Conservation (phyloP, 2,113 vertebrate species). For the Formicarius rufipectus region DNA sequence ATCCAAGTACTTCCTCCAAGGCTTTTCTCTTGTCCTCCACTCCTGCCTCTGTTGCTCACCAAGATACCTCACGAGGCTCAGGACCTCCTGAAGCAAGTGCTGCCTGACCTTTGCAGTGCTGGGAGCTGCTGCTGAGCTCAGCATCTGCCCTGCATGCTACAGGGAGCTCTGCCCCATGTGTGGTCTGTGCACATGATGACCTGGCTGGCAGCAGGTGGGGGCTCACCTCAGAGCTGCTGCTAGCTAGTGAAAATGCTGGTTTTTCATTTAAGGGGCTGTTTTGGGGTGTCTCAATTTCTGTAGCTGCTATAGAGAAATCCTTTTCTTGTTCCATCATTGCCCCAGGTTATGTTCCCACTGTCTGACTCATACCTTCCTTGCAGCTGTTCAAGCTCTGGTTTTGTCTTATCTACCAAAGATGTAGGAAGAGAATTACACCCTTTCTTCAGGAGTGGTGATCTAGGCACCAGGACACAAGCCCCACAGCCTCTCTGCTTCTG, state of each 20-base stretch:
- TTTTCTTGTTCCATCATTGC: neutral
- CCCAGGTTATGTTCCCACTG: neutral
- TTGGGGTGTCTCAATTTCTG: neutral
- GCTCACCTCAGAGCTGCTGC: neutral
- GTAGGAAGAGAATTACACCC: neutral
- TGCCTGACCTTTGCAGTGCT: neutral
- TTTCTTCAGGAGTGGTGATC: neutral
- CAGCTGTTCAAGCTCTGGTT: neutral
- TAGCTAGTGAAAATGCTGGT: accelerated
- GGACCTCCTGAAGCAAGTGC: too few species aligned
- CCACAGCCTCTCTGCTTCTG: neutral
- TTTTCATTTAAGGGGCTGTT: neutral
- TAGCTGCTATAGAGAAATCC: neutral
- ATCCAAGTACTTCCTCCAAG: neutral
- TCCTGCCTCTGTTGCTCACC: neutral
- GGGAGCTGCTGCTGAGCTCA: neutral
- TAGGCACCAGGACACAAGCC: neutral
- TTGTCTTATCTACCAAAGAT: neutral
- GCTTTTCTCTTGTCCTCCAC: neutral
- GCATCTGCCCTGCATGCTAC: accelerated
- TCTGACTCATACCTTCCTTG: neutral
- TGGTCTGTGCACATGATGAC: accelerated
- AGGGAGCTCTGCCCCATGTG: accelerated
- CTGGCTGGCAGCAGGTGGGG: neutral
- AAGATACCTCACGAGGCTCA: neutral